These are phyloP conservation scores for Rhynchotus rufescens DNA, from an alignment of 2,797 vertebrate species.

Conservation along the genomic window DNA sequence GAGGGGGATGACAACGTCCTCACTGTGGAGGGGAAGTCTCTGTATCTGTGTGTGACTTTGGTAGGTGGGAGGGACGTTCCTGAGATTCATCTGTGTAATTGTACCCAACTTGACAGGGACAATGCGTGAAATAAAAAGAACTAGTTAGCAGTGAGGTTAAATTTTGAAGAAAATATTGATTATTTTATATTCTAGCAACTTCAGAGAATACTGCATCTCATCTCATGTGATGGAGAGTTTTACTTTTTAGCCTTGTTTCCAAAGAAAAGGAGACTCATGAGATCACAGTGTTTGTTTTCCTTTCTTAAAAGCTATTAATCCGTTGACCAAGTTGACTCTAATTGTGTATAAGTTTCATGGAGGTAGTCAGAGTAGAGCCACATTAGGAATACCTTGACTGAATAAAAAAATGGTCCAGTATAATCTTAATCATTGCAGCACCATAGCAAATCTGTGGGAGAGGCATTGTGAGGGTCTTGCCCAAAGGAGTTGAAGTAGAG, in stretches of 20 bases:
- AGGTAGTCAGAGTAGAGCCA: not conserved
- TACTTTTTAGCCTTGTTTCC: not conserved
- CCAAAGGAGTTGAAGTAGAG: not conserved
- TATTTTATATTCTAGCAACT: slow-evolving; percentile 9
- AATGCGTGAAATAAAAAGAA: not conserved
- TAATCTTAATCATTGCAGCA: not conserved
- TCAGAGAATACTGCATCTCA: too few relatives aligned
- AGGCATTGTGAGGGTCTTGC: not conserved
- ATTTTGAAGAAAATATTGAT: not conserved
- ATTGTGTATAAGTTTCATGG: not conserved
- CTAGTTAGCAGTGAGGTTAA: not conserved
- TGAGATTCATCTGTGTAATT: not conserved
- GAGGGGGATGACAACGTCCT: not conserved
- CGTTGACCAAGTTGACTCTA: not conserved
- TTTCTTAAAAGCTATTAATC: not conserved
- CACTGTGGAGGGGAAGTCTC: not conserved
- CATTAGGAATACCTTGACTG: not conserved
- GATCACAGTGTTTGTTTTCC: not conserved
- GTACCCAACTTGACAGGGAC: slow-evolving; percentile 5
- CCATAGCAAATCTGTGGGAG: not conserved
- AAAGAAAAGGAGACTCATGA: not conserved
- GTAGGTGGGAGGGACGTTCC: not conserved
- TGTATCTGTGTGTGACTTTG: not conserved
- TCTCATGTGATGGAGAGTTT: not conserved
- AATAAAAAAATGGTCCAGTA: not conserved